A percentile compares a stretch with the other conserved stretches of the same genome.
phyloP scores from a whole-genome alignment of 2,113 vertebrate genomes.

The Ovis canadensis region DNA sequence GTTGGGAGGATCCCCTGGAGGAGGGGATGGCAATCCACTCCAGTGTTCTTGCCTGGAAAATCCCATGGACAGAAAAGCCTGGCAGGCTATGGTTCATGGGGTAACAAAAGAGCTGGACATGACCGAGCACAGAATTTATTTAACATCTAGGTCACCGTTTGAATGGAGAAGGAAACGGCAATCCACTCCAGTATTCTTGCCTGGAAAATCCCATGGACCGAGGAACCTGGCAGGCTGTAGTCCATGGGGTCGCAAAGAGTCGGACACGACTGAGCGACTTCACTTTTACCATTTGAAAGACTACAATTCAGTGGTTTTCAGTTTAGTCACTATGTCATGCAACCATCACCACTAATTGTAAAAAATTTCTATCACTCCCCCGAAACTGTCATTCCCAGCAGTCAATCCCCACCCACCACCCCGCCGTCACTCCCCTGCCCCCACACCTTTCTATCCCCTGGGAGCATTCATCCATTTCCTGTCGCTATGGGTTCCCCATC shows the following conservation, averaged over 20 bases:
- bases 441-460: accelerated
- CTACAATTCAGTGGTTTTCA: background rate
- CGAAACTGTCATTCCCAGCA: background rate
- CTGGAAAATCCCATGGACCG: background rate
- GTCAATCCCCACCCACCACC: background rate
- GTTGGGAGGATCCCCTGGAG: background rate
- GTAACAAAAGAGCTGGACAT: background rate
- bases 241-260: background rate
- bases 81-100: background rate
- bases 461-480: background rate
- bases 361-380: background rate
- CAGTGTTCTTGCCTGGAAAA: background rate
- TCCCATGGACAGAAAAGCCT: background rate
- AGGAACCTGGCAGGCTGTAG: background rate
- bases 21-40: background rate
- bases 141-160: background rate
- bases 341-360: background rate
- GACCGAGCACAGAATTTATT: background rate
- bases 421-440: background rate
- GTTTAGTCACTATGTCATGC: background rate
- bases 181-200: background rate
- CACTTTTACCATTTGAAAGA: background rate
- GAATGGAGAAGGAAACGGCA: background rate
- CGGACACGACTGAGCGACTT: background rate
- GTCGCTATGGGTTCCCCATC: background rate